Percentiles rank a stretch among this genome's conserved stretches.
phyloP scores from a whole-genome alignment of 2,113 vertebrate species.

The Megaptera novaeangliae region DNA sequence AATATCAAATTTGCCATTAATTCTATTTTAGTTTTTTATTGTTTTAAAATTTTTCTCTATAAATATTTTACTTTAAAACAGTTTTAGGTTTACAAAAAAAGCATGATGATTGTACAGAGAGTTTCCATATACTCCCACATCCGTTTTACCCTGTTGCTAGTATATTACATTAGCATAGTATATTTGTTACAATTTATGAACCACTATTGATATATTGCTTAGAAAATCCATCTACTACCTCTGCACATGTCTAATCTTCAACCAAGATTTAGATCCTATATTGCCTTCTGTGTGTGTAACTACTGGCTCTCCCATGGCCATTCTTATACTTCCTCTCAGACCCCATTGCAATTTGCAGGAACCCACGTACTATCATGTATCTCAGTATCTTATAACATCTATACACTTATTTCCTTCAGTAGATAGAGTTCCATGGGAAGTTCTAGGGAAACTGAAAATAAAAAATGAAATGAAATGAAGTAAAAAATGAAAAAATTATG shows the following conservation, averaged over 20 bases:
- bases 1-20: neutral
- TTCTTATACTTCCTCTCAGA: neutral
- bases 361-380: neutral
- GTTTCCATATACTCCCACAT: neutral
- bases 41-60: neutral
- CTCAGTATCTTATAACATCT: neutral
- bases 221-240: neutral
- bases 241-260: neutral
- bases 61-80: neutral
- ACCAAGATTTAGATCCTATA: neutral
- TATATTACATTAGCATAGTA: neutral
- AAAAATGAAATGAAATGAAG: neutral
- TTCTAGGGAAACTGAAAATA: neutral
- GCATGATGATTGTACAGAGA: too few species aligned
- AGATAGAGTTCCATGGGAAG: neutral
- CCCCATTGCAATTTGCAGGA: neutral
- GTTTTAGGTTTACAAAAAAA: neutral
- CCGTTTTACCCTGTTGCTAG: neutral
- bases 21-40: neutral
- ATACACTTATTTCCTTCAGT: neutral
- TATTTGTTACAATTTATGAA: neutral
- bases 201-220: neutral
- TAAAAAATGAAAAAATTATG: neutral
- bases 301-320: neutral
- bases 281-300: neutral